Evolutionary conservation across 2,888 invertebrate species (phyloP), one percentile per base, ranked within the genome.

Genomic region (Blastobasis adustella): DNA sequence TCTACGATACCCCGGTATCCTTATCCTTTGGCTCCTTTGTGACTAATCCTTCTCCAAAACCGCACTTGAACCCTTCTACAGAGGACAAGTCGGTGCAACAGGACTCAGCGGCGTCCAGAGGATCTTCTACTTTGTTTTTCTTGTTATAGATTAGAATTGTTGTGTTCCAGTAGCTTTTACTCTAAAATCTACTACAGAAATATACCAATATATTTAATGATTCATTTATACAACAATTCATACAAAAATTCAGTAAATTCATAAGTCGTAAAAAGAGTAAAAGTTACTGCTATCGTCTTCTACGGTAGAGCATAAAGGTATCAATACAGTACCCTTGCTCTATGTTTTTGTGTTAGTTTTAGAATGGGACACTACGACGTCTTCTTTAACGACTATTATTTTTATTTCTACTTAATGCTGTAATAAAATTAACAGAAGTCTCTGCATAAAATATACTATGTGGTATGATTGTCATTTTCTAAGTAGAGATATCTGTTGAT

Each of bases 41-140:
- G 62, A 71, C 73, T 76, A 73, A 76, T 66, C 58, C 64, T 58
- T 53, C 54, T 55, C 58, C 60, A 60, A 53, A 62, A 58, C 80
- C 81, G 83, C 58, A 71, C 85, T 87, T 88, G 85, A 85, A 82
- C 66, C 83, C 82, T 76, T 61, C 49, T 74, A 79, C 78, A 67
- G 59, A 78, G 80, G 82, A 79, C 83, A 85, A 87, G 86, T 75
- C 82, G 84, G 82, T 75, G 70, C 62, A 63, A 69, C 65, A 61
- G 73, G 76, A 79, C 76, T 71, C 60, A 57, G 64, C 71, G 65
- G 63, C 71, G 67, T 71, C 76, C 71, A 67, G 70, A 67, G 61
- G 65, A 63, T 61, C 53, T 59, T 66, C 54, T 60, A 61, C 56
- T 60, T 62, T 62, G 66, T 64, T 65, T 66, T 67, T 67, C 66